phyloP scores from a whole-genome alignment of 2,113 vertebrate genomes.

The Phyllostomus discolor region DNA sequence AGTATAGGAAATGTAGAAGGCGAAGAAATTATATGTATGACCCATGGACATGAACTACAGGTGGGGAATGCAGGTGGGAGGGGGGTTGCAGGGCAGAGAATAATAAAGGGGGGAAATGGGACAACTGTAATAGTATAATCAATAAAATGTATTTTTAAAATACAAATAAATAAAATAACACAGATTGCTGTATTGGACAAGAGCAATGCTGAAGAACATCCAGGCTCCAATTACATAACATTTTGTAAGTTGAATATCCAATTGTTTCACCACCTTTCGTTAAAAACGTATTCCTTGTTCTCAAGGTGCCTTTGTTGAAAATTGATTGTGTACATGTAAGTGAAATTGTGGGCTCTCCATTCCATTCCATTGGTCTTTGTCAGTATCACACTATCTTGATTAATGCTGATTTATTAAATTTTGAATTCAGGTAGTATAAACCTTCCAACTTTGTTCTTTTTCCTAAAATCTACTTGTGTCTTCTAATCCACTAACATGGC shows the following conservation, averaged over 20 bases:
- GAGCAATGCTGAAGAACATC: not conserved
- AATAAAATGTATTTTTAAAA: too few species aligned
- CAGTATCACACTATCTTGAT: not conserved
- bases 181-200: not conserved
- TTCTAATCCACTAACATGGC: not conserved
- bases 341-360: not conserved
- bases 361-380: not conserved
- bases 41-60: too few species aligned
- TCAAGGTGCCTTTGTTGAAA: not conserved
- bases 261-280: not conserved
- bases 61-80: too few species aligned
- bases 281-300: not conserved
- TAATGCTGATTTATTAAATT: not conserved
- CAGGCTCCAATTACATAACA: not conserved
- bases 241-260: not conserved
- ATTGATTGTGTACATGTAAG: not conserved
- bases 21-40: too few species aligned
- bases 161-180: too few species aligned
- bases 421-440: not conserved
- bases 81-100: too few species aligned
- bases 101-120: too few species aligned
- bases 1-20: too few species aligned
- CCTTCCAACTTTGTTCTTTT: not conserved
- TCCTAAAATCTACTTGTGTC: not conserved
- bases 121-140: too few species aligned